phyloP scores from a whole-genome alignment of 2,797 vertebrate species.

The Melanotaenia parkinsoni region DNA sequence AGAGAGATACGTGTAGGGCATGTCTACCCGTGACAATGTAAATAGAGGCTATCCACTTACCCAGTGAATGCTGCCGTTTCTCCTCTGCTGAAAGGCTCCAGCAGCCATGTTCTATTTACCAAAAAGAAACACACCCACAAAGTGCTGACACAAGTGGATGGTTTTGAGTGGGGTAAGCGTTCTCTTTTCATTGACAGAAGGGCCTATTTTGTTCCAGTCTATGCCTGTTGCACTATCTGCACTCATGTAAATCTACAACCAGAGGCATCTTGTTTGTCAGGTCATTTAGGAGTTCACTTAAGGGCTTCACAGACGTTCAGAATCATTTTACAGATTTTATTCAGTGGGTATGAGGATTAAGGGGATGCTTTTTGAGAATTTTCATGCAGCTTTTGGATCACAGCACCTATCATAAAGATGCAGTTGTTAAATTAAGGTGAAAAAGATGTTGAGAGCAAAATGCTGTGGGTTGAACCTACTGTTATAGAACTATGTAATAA shows the following conservation, averaged over 20 bases:
- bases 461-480: no score
- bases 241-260: conserved; percentile 36
- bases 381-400: neutral
- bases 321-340: neutral
- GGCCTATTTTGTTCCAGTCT: conserved; percentile 28
- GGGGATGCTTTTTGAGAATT: neutral
- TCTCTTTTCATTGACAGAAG: conserved; percentile 45
- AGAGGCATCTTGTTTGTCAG: conserved; percentile 20
- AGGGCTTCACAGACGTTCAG: conserved; percentile 22
- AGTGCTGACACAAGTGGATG: conserved; percentile 65
- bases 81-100: conserved; percentile 48
- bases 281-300: conserved; percentile 28
- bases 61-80: conserved; percentile 41
- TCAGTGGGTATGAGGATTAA: neutral
- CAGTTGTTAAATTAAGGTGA: neutral
- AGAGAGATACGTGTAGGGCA: conserved; percentile 41
- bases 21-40: conserved; percentile 53
- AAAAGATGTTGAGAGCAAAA: neutral
- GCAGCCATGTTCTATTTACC: conserved; percentile 24
- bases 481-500: no score
- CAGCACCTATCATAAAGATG: neutral
- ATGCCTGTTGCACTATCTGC: conserved; percentile 36
- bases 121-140: conserved; percentile 25
- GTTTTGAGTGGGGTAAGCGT: conserved; percentile 42
- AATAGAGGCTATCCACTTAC: conserved; percentile 54